A percentile compares a stretch with the other conserved stretches of the same genome.
Conservation (phyloP, 2,113 vertebrate species). For the Thunnus thynnus region DNA sequence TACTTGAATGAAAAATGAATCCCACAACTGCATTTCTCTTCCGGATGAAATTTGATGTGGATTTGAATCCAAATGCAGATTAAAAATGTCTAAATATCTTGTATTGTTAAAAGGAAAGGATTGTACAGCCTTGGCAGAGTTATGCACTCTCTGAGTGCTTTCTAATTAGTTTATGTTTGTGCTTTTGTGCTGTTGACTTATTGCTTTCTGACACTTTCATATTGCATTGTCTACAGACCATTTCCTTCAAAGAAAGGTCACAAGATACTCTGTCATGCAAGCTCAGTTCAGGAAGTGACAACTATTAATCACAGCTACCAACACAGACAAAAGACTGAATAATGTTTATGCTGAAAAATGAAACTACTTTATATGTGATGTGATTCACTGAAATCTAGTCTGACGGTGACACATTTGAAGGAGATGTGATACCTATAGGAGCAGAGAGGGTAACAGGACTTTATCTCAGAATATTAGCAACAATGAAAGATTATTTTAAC, state of each 20-base stretch:
- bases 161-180: slow-evolving; percentile 67
- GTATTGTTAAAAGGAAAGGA: slow-evolving; percentile 26
- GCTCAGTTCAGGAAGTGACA: slow-evolving; percentile 54
- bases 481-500: slow-evolving; percentile 2
- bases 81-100: slow-evolving; percentile 47
- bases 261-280: slow-evolving; percentile 42
- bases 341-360: slow-evolving; percentile 27
- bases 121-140: slow-evolving; percentile 31
- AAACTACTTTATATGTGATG: slow-evolving; percentile 22
- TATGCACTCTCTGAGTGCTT: slow-evolving; percentile 48
- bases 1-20: slow-evolving; percentile 10
- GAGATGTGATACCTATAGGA: neutral
- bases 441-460: neutral
- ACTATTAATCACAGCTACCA: slow-evolving; percentile 61
- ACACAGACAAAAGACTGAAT: slow-evolving; percentile 54
- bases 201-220: slow-evolving; percentile 65
- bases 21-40: neutral
- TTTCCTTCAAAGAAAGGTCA: slow-evolving; percentile 71
- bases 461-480: slow-evolving; percentile 7
- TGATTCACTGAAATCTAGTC: slow-evolving; percentile 35
- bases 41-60: neutral
- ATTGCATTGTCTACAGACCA: slow-evolving; percentile 57
- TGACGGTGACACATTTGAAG: slow-evolving; percentile 8
- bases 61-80: slow-evolving; percentile 21
- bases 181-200: slow-evolving; percentile 61